phyloP scores from a whole-genome alignment of 1,140 invertebrate genomes.

The Orchestia grillus region DNA sequence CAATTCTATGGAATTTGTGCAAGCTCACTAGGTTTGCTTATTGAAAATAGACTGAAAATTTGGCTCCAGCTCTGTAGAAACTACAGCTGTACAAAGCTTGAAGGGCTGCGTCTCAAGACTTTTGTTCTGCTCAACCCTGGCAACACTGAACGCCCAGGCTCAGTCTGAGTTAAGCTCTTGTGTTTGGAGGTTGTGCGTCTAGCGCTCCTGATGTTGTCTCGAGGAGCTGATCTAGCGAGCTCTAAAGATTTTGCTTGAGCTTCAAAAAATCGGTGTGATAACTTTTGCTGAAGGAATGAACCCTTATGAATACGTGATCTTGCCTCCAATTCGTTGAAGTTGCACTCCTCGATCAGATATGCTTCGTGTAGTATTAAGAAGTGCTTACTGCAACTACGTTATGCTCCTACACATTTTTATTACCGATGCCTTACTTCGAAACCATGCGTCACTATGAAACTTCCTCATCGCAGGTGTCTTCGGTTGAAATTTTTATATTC shows the following conservation, averaged over 20 bases:
- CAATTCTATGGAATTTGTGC: no score
- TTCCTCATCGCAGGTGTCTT: background rate
- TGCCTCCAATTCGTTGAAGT: background rate
- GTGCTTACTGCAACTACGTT: background rate
- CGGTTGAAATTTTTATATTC: background rate
- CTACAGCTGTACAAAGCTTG: background rate
- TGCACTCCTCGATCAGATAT: background rate
- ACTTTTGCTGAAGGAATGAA: background rate
- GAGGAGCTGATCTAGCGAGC: background rate
- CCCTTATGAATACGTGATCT: background rate
- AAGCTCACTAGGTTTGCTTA: background rate
- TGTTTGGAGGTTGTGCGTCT: background rate
- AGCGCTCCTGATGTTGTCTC: background rate
- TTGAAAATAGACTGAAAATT: background rate
- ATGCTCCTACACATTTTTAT: background rate
- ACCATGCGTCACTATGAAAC: background rate
- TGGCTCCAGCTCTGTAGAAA: background rate
- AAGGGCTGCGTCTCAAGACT: background rate
- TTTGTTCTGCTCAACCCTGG: background rate
- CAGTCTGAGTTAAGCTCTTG: slow-evolving; percentile 28
- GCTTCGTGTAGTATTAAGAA: background rate
- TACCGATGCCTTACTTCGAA: background rate
- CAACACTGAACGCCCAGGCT: background rate
- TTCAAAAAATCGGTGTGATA: background rate
- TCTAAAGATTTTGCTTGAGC: background rate